These are phyloP conservation scores for Ooceraea biroi DNA, from an alignment of 1,140 invertebrate species.

Conservation along the genomic window DNA sequence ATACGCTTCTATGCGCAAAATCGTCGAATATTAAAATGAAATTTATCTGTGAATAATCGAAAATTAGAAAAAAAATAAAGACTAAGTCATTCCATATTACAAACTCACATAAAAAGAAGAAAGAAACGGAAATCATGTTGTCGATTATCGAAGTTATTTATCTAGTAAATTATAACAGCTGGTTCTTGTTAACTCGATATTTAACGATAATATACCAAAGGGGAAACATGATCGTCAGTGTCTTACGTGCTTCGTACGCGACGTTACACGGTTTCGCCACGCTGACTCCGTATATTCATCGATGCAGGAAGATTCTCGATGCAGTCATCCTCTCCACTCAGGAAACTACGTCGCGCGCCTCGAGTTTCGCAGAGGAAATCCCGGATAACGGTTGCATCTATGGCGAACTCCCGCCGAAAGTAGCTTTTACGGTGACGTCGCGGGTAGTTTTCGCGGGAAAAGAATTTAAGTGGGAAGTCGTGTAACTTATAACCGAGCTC, in stretches of 20 bases:
- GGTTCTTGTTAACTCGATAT: background rate
- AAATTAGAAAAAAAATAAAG: background rate
- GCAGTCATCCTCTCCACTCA: background rate
- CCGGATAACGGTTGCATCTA: slow-evolving; percentile 50
- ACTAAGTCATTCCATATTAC: background rate
- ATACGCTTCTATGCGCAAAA: background rate
- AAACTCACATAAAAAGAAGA: background rate
- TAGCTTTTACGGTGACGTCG: slow-evolving; percentile 54
- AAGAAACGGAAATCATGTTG: no score
- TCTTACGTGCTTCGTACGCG: background rate
- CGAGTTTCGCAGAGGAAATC: slow-evolving; percentile 26
- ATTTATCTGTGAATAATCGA: background rate
- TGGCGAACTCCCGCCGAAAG: slow-evolving; percentile 47
- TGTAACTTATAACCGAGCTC: slow-evolving; percentile 64
- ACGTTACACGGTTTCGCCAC: background rate
- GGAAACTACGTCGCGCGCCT: slow-evolving; percentile 27
- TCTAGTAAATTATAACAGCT: background rate
- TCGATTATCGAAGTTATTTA: no score
- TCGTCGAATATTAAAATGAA: background rate
- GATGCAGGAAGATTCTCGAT: slow-evolving; percentile 11
- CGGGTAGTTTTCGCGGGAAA: slow-evolving; percentile 36
- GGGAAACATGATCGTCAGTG: background rate
- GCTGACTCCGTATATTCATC: background rate
- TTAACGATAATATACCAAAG: background rate
- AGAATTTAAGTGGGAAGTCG: slow-evolving; percentile 62